phyloP scores from a whole-genome alignment of 2,888 invertebrate species.

The Clunio marinus region DNA sequence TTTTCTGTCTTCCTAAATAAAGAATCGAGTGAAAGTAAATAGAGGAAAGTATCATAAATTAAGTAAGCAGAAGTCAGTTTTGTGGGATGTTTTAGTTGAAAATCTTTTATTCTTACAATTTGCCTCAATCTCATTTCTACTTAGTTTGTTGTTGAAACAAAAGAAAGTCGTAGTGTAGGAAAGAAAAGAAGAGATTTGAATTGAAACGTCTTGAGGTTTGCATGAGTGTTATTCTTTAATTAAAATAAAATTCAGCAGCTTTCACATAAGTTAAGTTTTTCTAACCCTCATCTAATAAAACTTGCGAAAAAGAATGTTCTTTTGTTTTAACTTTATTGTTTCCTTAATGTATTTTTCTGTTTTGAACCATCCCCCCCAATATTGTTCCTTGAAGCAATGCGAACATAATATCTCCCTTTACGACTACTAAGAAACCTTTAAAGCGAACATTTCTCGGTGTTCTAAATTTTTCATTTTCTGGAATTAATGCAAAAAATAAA shows the following conservation, averaged over 20 bases:
- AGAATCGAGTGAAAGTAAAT: too few species aligned
- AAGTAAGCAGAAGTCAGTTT: too few species aligned
- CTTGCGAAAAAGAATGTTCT: slow-evolving; percentile 2
- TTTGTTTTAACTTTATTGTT: slow-evolving; percentile 24
- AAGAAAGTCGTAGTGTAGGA: too few species aligned
- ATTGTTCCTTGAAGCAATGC: slow-evolving; percentile 17
- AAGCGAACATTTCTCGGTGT: slow-evolving; percentile 10
- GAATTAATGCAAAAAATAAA: too few species aligned
- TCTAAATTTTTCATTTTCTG: slow-evolving; percentile 7
- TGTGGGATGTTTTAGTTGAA: too few species aligned
- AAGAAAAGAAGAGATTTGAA: too few species aligned
- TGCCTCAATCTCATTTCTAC: too few species aligned
- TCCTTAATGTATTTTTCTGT: slow-evolving; percentile 16
- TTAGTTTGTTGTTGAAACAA: too few species aligned
- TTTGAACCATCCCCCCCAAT: neutral
- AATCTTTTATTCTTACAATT: too few species aligned
- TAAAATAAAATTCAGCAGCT: slow-evolving; percentile 4
- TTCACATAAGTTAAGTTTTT: neutral
- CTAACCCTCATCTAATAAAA: slow-evolving; percentile 6
- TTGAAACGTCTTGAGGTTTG: neutral
- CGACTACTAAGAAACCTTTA: slow-evolving; percentile 17
- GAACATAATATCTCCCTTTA: slow-evolving; percentile 23
- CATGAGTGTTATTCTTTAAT: slow-evolving; percentile 21
- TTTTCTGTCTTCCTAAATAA: too few species aligned
- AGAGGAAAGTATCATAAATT: too few species aligned